Evolutionary conservation across 2,797 vertebrate genomes (phyloP).

Genomic region (Benthosema pterotum): DNA sequence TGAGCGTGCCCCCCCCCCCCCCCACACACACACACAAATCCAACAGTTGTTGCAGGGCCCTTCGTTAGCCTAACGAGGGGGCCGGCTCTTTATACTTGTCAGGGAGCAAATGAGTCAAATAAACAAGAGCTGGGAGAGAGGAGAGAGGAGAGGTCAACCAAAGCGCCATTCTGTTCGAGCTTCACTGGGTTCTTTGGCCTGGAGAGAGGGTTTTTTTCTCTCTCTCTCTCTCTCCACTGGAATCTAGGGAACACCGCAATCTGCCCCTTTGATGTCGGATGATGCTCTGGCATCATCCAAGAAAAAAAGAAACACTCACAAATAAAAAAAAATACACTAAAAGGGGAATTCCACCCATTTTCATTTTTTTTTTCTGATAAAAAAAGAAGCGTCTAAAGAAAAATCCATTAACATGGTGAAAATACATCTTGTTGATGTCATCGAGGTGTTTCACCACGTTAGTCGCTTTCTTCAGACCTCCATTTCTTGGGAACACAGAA

Average conservation of each 20-base stretch:
- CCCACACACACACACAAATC: too few relatives aligned
- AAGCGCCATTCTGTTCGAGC: conserved; percentile 74
- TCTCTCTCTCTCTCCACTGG: too few relatives aligned
- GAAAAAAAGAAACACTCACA: conserved; percentile 68
- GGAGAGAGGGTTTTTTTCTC: too few relatives aligned
- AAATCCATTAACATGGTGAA: too few relatives aligned
- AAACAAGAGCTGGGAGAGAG: conserved; percentile 66
- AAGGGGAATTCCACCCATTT: too few relatives aligned
- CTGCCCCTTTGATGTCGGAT: conserved; percentile 75
- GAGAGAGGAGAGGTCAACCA: conserved; percentile 71
- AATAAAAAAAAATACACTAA: conserved; percentile 67
- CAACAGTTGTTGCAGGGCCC: conserved; percentile 77
- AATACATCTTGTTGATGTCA: too few relatives aligned
- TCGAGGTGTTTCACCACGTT: too few relatives aligned
- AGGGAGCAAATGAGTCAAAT: conserved; percentile 80
- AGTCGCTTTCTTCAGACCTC: too few relatives aligned
- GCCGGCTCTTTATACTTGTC: conserved; percentile 77
- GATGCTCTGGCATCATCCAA: conserved; percentile 70
- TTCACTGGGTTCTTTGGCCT: conserved; percentile 76
- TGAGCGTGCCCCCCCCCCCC: conserved; percentile 74
- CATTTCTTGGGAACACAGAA: too few relatives aligned
- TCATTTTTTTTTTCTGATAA: too few relatives aligned
- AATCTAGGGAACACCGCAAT: conserved; percentile 79
- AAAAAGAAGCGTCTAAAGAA: too few relatives aligned
- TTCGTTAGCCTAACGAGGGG: conserved; percentile 81